Evolutionary conservation across 2,113 vertebrate species (phyloP).

Genomic region (Lepus timidus): DNA sequence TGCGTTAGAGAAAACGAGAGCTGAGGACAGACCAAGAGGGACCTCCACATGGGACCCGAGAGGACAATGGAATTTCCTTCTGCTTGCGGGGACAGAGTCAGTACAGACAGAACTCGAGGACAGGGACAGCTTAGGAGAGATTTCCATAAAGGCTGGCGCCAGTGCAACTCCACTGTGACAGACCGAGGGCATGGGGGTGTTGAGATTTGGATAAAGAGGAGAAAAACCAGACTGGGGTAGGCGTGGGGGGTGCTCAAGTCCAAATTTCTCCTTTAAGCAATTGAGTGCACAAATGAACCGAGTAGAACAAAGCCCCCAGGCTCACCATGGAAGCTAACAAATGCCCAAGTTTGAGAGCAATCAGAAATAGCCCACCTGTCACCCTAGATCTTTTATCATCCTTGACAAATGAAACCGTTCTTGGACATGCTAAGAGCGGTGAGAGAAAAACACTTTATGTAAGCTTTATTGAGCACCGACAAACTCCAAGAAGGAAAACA

Average conservation of each 20-base stretch:
- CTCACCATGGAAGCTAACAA: background rate
- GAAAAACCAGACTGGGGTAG: background rate
- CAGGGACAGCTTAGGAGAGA: background rate
- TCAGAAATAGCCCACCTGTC: background rate
- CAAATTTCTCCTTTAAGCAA: background rate
- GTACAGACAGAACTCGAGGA: background rate
- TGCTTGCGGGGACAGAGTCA: rapidly evolving
- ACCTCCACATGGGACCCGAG: background rate
- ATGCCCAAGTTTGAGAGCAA: too few species aligned
- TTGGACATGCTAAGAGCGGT: background rate
- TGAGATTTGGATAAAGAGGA: background rate
- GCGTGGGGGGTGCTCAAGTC: background rate
- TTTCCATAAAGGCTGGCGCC: background rate
- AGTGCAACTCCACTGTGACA: background rate
- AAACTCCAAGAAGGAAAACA: constrained; percentile 56
- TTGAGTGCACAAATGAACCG: background rate
- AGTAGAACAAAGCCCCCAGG: background rate
- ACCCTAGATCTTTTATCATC: background rate
- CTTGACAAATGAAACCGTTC: background rate
- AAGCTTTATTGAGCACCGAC: background rate
- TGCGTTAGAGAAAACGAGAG: background rate
- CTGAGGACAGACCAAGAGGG: background rate
- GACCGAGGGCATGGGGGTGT: background rate
- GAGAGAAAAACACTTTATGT: background rate
- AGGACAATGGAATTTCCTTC: background rate